These are phyloP conservation scores for Dicrurus megarhynchus DNA, from an alignment of 2,113 vertebrate genomes.

Conservation along the genomic window DNA sequence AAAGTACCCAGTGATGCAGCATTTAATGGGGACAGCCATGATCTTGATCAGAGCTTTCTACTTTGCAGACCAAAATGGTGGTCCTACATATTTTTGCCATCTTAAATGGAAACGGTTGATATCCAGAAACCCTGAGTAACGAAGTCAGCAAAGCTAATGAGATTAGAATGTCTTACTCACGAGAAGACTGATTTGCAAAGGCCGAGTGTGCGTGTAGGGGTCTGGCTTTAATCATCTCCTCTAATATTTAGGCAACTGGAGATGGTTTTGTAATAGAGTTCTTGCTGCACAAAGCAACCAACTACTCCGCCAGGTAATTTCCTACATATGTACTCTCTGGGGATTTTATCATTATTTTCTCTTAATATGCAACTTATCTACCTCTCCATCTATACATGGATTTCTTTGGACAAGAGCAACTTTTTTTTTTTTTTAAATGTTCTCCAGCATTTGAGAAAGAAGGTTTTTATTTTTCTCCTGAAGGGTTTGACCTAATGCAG, in stretches of 20 bases:
- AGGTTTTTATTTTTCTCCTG: not conserved
- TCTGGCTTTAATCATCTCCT: not conserved
- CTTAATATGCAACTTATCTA: not conserved
- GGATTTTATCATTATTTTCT: not conserved
- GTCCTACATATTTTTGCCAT: not conserved
- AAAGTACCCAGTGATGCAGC: not conserved
- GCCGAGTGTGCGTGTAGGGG: fast-evolving
- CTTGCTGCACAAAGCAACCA: not conserved
- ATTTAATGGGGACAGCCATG: not conserved
- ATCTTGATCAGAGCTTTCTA: not conserved
- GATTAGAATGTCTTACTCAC: not conserved
- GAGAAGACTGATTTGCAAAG: not conserved
- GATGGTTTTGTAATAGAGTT: not conserved
- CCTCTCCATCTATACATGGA: not conserved
- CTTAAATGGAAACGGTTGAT: not conserved
- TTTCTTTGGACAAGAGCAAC: not conserved
- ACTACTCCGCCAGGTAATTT: not conserved
- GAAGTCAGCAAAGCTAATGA: not conserved
- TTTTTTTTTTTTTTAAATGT: not conserved
- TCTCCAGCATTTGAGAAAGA: not conserved
- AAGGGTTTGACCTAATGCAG: not conserved
- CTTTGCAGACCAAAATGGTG: not conserved
- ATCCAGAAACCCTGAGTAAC: not conserved
- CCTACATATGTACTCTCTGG: not conserved
- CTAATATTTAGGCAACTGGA: not conserved